A percentile compares a stretch with the other conserved stretches of the same genome.
Conservation (phyloP, 2,797 vertebrate species). For the Neosalanx taihuensis region DNA sequence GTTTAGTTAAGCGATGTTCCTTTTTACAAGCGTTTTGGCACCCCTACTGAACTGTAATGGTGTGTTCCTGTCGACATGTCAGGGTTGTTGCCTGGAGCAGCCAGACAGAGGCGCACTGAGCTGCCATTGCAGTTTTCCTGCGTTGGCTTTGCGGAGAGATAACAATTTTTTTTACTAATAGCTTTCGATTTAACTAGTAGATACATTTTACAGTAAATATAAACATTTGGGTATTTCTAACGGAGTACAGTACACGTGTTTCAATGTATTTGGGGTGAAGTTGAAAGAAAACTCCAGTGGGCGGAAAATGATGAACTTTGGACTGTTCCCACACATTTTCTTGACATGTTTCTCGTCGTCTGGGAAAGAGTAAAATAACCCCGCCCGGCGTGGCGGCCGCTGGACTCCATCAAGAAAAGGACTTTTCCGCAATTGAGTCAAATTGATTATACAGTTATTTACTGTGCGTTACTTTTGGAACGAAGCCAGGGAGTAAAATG, state of each 20-base stretch:
- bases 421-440: slow-evolving; percentile 48
- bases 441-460: slow-evolving; percentile 51
- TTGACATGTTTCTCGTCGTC: slow-evolving; percentile 72
- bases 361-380: slow-evolving; percentile 71
- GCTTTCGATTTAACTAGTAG: neutral
- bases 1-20: slow-evolving; percentile 18
- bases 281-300: slow-evolving; percentile 29
- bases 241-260: slow-evolving; percentile 7
- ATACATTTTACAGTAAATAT: neutral
- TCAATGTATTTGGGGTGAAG: slow-evolving; percentile 37
- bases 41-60: slow-evolving; percentile 61
- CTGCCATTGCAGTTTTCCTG: slow-evolving; percentile 29
- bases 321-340: slow-evolving; percentile 66
- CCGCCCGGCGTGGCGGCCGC: slow-evolving; percentile 79
- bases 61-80: slow-evolving; percentile 70
- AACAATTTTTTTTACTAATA: neutral
- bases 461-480: slow-evolving; percentile 46
- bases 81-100: slow-evolving; percentile 65
- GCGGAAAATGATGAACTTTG: slow-evolving; percentile 79
- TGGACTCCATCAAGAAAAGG: slow-evolving; percentile 63
- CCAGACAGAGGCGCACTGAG: slow-evolving; percentile 26
- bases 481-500: slow-evolving; percentile 80
- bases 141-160: slow-evolving; percentile 15
- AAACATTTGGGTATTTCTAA: neutral
- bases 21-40: slow-evolving; percentile 5